Evolutionary conservation across 2,113 vertebrate species (phyloP).

Genomic region (Ictidomys tridecemlineatus): DNA sequence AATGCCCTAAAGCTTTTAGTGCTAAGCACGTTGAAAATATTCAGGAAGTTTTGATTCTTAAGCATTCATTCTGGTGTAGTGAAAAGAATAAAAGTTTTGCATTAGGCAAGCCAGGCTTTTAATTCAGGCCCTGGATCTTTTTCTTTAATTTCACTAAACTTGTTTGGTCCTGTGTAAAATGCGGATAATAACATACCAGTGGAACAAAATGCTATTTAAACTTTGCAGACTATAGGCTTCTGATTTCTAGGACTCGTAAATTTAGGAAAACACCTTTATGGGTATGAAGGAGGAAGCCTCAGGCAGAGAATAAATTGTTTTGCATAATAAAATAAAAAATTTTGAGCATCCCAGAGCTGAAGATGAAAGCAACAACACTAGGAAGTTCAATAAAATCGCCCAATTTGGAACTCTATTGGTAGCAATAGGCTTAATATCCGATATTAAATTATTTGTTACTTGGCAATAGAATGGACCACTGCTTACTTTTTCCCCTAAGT

Average conservation of each 20-base stretch:
- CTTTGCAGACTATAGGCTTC: neutral
- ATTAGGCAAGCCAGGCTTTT: slow-evolving; percentile 1
- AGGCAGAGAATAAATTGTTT: neutral
- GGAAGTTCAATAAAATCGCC: neutral
- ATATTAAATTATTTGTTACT: neutral
- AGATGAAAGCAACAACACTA: slow-evolving; percentile 15
- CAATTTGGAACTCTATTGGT: neutral
- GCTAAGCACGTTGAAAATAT: neutral
- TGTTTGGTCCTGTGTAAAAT: slow-evolving; percentile 58
- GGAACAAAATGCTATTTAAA: neutral
- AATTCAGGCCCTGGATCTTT: slow-evolving; percentile 15
- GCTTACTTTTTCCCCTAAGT: neutral
- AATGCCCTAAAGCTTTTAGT: neutral
- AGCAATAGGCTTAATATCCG: neutral
- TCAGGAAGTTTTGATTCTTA: neutral
- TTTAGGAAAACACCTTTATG: neutral
- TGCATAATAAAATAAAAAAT: neutral
- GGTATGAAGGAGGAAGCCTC: neutral
- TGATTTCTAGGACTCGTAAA: neutral
- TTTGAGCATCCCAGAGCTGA: neutral
- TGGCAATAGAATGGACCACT: neutral
- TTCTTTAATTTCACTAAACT: slow-evolving; percentile 51
- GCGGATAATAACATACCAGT: slow-evolving; percentile 17
- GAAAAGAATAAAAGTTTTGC: neutral
- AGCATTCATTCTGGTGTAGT: neutral